Evolutionary conservation across 2,113 vertebrate genomes (phyloP).

Genomic region (Prietella phreatophila): DNA sequence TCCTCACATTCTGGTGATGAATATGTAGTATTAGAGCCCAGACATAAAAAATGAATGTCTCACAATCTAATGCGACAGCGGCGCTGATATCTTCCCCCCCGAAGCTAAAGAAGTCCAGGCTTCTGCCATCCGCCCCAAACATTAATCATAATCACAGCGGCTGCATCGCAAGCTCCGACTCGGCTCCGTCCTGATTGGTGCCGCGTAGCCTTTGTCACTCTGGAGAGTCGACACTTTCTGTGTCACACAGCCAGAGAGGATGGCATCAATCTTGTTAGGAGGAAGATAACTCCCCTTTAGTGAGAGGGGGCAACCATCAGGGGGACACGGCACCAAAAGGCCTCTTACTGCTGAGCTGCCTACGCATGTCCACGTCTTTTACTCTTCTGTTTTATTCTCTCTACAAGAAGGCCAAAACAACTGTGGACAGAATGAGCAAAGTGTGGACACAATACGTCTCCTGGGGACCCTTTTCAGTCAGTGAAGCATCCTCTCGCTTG

Average conservation of each 20-base stretch:
- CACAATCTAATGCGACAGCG: conserved; percentile 34
- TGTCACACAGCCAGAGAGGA: conserved; percentile 69
- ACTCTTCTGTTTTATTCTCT: neutral
- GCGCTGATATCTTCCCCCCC: conserved; percentile 30
- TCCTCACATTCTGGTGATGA: conserved; percentile 41
- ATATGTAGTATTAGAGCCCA: conserved; percentile 40
- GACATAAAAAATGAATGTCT: conserved; percentile 48
- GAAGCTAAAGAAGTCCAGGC: conserved; percentile 67
- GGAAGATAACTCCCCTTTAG: conserved; percentile 72
- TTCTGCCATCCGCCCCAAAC: conserved; percentile 58
- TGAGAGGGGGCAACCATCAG: conserved; percentile 63
- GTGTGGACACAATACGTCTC: neutral
- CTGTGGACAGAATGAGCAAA: neutral
- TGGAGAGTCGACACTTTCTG: conserved; percentile 69
- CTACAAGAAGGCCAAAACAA: neutral
- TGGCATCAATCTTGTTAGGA: conserved; percentile 75
- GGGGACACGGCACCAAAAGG: conserved; percentile 62
- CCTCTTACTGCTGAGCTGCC: conserved; percentile 41
- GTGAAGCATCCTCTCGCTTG: neutral
- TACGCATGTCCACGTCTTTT: neutral
- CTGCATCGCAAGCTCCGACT: conserved; percentile 65
- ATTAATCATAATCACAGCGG: conserved; percentile 70
- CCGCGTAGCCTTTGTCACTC: conserved; percentile 71
- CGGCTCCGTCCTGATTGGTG: conserved; percentile 71
- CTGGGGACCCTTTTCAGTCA: neutral